phyloP scores from a whole-genome alignment of 1,140 invertebrate genomes.

The Galleria mellonella region DNA sequence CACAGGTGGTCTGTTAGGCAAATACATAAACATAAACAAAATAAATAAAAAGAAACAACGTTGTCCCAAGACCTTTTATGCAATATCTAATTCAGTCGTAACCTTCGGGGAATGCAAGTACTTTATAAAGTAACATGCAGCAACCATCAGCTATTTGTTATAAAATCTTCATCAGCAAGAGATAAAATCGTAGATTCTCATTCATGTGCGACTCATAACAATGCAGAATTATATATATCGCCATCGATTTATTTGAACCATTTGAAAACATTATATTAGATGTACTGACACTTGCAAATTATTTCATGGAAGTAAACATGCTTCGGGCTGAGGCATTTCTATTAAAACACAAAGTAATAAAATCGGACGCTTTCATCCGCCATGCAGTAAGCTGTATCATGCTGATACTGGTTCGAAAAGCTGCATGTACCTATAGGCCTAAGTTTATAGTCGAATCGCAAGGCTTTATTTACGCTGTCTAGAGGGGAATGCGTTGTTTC shows the following conservation, averaged over 20 bases:
- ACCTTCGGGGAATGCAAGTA: constrained; percentile 42
- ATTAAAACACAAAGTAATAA: constrained; percentile 58
- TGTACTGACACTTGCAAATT: constrained; percentile 28
- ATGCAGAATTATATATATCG: constrained; percentile 26
- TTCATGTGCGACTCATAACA: constrained; percentile 37
- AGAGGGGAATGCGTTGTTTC: neutral
- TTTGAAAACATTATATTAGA: neutral
- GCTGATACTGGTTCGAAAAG: constrained; percentile 57
- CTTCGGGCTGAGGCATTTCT: constrained; percentile 67
- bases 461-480: constrained; percentile 1
- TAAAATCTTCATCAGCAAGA: constrained; percentile 27
- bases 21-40: constrained; percentile 26
- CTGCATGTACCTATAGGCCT: constrained; percentile 31
- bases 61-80: constrained; percentile 19
- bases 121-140: constrained; percentile 53
- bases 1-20: constrained; percentile 20
- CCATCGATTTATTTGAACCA: constrained; percentile 12
- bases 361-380: constrained; percentile 60
- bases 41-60: constrained; percentile 15
- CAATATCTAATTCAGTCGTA: constrained; percentile 41
- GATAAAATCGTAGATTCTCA: constrained; percentile 16
- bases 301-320: constrained; percentile 58
- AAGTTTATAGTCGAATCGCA: constrained; percentile 15
- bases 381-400: constrained; percentile 72
- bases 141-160: constrained; percentile 45